Evolutionary conservation across 2,888 invertebrate species (phyloP), one percentile per base, ranked within the genome.

Genomic region (Hydrotaea cyrtoneurina): DNA sequence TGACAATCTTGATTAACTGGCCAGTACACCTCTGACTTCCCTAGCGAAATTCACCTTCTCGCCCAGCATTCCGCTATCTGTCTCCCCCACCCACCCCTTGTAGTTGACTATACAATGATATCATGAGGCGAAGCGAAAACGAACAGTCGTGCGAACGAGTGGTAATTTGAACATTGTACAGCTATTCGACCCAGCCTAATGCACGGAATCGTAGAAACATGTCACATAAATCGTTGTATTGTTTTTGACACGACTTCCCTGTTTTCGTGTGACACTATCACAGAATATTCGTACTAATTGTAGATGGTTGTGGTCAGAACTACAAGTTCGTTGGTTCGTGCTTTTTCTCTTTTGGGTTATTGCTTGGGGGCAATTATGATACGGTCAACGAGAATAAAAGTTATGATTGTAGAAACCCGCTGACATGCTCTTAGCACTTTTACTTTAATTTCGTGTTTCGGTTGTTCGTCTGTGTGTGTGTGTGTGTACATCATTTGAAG

Each of bases 381-480:
- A 39, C 21, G 69, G 69, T 46, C 69, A 69, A 69, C 46, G 69
- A 69, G 69, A 69, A 69, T 46, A 78, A 74, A 73, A 69, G 69
- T 62, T 69, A 71, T 64, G 77, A 55, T 53, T 62, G 80, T 71
- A 77, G 71, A 84, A 69, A 62, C 36, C 26, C 31, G 53, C 81
- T 82, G 82, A 85, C 82, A 85, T 73, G 79, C 57, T 73, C 82
- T 69, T 59, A 81, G 81, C 64, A 82, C 79, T 85, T 85, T 85
- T 85, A 81, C 84, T 85, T 85, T 77, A 85, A 64, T 78, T 78
- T 59, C 2, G 43, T 43, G 73, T 82, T 81, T 31, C 31, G 31
- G 3, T 31, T 78, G 31, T 59, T 39, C n/a, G n/a, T 31, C 62
- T n/a, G 26, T 39, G 62, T 15, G 1, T n/a, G 50, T 76, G n/a